Evolutionary conservation across 2,888 invertebrate genomes (phyloP).

Genomic region (Junonia oenone): DNA sequence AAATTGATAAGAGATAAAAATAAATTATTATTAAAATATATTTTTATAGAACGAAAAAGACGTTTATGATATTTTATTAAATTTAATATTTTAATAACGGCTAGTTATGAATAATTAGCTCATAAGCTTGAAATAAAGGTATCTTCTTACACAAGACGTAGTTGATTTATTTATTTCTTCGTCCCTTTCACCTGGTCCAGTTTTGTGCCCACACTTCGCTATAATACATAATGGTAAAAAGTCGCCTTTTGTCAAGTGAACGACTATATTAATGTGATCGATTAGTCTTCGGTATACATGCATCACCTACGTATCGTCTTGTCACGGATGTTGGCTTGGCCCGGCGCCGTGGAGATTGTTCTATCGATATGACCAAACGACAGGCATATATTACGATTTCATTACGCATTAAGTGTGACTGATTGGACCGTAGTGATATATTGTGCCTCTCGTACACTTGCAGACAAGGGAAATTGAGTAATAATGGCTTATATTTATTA

Average conservation of each 20-base stretch:
- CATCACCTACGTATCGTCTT: slow-evolving; percentile 50
- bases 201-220: slow-evolving; percentile 42
- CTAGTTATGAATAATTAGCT: not conserved
- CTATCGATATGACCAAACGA: slow-evolving; percentile 29
- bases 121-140: not conserved
- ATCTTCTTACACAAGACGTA: slow-evolving; percentile 18
- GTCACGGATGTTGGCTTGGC: slow-evolving; percentile 43
- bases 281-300: slow-evolving; percentile 43
- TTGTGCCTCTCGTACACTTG: not conserved
- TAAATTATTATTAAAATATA: not conserved
- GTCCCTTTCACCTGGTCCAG: slow-evolving; percentile 39
- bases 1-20: not conserved
- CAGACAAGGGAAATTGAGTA: too few relatives aligned
- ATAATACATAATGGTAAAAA: slow-evolving; percentile 28
- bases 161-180: slow-evolving; percentile 16
- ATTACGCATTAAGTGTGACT: slow-evolving; percentile 44
- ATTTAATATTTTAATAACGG: not conserved
- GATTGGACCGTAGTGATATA: slow-evolving; percentile 30
- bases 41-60: not conserved
- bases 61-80: not conserved
- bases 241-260: slow-evolving; percentile 53
- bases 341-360: slow-evolving; percentile 26
- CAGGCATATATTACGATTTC: slow-evolving; percentile 40
- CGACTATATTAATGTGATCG: slow-evolving; percentile 66
- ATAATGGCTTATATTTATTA: too few relatives aligned